Percentiles rank a stretch among this genome's conserved stretches.
Conservation (phyloP, 2,113 vertebrate genomes). For the Canis aureus region DNA sequence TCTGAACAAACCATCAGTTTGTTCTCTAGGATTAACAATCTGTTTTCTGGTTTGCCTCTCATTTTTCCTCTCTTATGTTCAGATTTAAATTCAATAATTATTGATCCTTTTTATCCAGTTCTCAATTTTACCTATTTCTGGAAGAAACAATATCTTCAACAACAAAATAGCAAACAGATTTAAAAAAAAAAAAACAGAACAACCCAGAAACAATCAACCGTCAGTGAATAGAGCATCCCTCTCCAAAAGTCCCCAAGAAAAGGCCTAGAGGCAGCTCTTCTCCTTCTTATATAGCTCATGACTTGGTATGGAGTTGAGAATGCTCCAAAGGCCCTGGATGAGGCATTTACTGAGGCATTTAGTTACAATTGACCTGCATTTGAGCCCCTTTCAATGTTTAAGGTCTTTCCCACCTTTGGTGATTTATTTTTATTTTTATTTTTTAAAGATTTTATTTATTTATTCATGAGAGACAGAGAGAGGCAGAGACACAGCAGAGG, state of each 20-base stretch:
- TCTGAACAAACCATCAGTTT: background rate
- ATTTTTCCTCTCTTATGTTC: background rate
- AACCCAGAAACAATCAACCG: background rate
- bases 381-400: background rate
- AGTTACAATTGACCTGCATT: background rate
- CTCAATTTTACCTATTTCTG: background rate
- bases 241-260: background rate
- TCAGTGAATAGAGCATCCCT: background rate
- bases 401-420: background rate
- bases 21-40: background rate
- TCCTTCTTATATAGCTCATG: background rate
- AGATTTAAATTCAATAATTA: background rate
- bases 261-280: background rate
- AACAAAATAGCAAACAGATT: background rate
- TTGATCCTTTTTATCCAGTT: background rate
- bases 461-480: no score
- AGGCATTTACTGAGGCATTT: background rate
- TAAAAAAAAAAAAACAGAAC: background rate
- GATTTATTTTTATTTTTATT: background rate
- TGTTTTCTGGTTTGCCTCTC: background rate
- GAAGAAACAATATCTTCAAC: background rate
- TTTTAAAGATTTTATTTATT: no score
- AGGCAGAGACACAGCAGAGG: no score
- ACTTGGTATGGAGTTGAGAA: background rate
- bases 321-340: background rate